Percentiles rank a stretch among this genome's conserved stretches.
Conservation (phyloP, 2,113 vertebrate species). For the Prunella fulvescens region DNA sequence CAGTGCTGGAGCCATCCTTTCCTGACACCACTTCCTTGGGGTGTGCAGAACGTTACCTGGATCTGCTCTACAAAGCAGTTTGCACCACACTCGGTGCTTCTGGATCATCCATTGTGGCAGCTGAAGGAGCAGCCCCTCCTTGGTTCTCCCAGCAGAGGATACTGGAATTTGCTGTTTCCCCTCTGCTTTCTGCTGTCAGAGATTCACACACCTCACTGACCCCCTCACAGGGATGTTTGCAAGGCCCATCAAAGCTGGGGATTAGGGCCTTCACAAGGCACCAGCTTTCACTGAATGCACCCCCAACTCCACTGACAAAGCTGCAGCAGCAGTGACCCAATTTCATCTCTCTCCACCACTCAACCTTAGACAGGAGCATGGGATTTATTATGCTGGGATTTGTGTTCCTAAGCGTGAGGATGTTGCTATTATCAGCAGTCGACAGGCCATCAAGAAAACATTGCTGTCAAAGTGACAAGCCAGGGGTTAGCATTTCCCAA, state of each 20-base stretch:
- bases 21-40: neutral
- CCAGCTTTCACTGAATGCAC: neutral
- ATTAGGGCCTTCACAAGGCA: constrained; percentile 20
- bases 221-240: neutral
- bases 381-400: constrained; percentile 35
- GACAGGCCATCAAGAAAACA: constrained; percentile 34
- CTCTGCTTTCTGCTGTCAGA: neutral
- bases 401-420: neutral
- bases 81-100: neutral
- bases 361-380: neutral
- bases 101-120: neutral
- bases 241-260: neutral
- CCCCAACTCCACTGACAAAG: neutral
- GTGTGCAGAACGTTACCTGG: neutral
- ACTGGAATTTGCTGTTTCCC: neutral
- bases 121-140: neutral
- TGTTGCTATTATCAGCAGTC: constrained; percentile 11
- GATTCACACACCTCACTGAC: neutral
- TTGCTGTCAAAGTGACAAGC: constrained; percentile 43
- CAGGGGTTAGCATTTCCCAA: neutral
- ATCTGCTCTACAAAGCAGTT: neutral
- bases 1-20: neutral
- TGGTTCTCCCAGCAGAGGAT: neutral
- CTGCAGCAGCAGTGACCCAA: neutral
- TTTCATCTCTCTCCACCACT: neutral